Evolutionary conservation across 1,140 invertebrate species (phyloP), one percentile per base, ranked within the genome.

Genomic region (Aphelenchoides avenae): DNA sequence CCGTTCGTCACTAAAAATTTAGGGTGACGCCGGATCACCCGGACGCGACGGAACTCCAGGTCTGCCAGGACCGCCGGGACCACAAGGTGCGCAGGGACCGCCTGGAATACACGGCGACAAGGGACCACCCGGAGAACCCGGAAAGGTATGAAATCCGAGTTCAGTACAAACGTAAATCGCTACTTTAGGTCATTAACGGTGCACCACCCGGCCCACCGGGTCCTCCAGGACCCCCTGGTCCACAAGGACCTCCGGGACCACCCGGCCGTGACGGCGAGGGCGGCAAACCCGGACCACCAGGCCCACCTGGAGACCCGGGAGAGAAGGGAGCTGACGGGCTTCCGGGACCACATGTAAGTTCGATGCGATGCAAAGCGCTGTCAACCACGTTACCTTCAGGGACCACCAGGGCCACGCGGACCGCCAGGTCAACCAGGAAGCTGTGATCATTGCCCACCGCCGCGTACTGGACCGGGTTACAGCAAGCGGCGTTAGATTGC

Each of bases 401-500:
- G 67, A 51, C 57, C 61, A 54, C 62, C 71, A 27, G 62, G 67
- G 4, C 46, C 54, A 13, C 33, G 46, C 15, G 67, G 65, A 30
- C 62, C 67, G 22, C 65, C 65, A 4, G 72, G 72, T n/a, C 50
- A 64, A n/a, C 72, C 72, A 5, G 72, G 72, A 31, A 61, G 55
- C 6, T 75, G 72, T 46, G 72, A 76, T 53, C 72, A 75, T 49
- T 75, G 72, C 44, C 70, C 71, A 31, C 65, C 71, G n/a, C 71
- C 71, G 9, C 48, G 71, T 39, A 76, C 70, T 11, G 73, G 71
- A 27, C 70, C 68, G 20, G 70, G 70, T 29, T 73, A 73, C 52
- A 53, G 34, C 33, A 9, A n/a, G 11, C 39, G 15, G 27, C 20
- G 50, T n/a, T n/a, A n/a, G n/a, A n/a, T n/a, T n/a, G n/a, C n/a